Evolutionary conservation across 2,113 vertebrate genomes (phyloP).

Genomic region (Camelus bactrianus): DNA sequence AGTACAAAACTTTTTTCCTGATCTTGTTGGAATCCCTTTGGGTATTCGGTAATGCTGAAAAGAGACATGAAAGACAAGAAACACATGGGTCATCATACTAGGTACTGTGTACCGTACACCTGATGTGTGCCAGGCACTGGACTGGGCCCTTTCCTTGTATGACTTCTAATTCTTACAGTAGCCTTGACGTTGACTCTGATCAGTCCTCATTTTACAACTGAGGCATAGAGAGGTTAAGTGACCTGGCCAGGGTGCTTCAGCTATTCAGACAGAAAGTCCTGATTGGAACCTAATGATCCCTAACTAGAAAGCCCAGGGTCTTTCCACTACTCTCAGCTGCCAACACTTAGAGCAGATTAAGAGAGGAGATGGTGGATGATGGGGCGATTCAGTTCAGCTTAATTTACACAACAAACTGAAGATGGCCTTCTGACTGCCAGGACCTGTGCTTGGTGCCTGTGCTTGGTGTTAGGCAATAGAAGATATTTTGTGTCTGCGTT

Average conservation of each 20-base stretch:
- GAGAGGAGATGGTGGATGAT: background rate
- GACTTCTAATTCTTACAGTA: background rate
- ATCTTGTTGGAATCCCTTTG: background rate
- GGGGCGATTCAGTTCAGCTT: background rate
- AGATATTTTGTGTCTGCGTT: background rate
- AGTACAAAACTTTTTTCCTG: background rate
- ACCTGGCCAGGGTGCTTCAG: background rate
- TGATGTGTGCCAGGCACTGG: background rate
- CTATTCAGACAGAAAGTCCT: background rate
- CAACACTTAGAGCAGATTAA: background rate
- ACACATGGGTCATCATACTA: background rate
- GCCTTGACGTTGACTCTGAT: background rate
- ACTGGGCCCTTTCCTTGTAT: background rate
- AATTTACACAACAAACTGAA: background rate
- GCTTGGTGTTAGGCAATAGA: background rate
- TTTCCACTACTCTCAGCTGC: background rate
- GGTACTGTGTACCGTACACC: background rate
- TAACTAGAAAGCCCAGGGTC: background rate
- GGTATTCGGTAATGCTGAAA: background rate
- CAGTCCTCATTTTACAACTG: background rate
- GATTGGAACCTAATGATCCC: background rate
- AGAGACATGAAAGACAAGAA: background rate
- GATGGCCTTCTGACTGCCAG: background rate
- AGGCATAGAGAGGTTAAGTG: background rate
- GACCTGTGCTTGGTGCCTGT: background rate